Conservation (phyloP, 2,888 invertebrate genomes). For the Epinotia bilunana region DNA sequence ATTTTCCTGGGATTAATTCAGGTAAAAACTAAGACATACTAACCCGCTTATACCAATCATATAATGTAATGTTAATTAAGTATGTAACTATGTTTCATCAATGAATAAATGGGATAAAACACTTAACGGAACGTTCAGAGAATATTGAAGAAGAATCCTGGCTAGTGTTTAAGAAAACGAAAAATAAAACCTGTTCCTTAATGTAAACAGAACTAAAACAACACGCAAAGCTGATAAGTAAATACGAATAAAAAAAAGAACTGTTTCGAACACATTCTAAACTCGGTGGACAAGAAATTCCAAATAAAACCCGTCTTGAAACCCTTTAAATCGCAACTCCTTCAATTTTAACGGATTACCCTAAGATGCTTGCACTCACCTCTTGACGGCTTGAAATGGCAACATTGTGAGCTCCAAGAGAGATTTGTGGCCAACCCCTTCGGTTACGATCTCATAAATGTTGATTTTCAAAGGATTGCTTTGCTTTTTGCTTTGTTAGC, state of each 20-base stretch:
- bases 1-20: too few relatives aligned
- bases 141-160: neutral
- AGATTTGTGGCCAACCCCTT: constrained; percentile 40
- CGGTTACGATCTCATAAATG: constrained; percentile 37
- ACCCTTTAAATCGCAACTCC: constrained; percentile 26
- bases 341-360: constrained; percentile 40
- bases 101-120: neutral
- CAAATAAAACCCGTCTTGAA: constrained; percentile 25
- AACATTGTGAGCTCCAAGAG: constrained; percentile 34
- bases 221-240: neutral
- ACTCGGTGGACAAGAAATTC: neutral
- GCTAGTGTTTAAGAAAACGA: too few relatives aligned
- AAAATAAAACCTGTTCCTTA: neutral
- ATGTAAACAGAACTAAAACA: neutral
- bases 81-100: too few relatives aligned
- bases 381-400: constrained; percentile 38
- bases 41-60: too few relatives aligned
- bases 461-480: constrained; percentile 33
- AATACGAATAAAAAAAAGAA: neutral
- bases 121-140: neutral
- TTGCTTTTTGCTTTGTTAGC: constrained; percentile 28
- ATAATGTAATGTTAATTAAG: too few relatives aligned
- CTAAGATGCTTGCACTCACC: constrained; percentile 41
- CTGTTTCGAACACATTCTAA: constrained; percentile 1
- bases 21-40: too few relatives aligned